These are phyloP conservation scores for Tenthredo livida DNA, from an alignment of 2,888 invertebrate species.

Conservation along the genomic window DNA sequence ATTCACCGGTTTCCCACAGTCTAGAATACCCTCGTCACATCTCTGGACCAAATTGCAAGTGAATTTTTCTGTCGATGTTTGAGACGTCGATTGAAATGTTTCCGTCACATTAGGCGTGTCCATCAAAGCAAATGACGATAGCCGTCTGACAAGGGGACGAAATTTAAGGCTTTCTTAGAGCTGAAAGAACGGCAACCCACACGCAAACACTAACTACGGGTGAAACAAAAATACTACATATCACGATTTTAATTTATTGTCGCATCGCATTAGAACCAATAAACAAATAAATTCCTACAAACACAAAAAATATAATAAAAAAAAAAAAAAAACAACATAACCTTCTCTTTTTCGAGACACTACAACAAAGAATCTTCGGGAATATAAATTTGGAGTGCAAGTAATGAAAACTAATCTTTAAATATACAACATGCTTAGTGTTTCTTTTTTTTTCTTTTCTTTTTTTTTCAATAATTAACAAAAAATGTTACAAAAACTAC, in stretches of 20 bases:
- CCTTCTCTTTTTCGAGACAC: background rate
- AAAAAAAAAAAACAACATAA: background rate
- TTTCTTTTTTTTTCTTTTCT: too few relatives aligned
- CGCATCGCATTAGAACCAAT: background rate
- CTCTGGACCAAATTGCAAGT: conserved; percentile 70
- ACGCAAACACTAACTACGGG: conserved; percentile 77
- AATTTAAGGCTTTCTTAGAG: conserved; percentile 75
- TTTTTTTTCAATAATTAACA: background rate
- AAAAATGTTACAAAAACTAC: background rate
- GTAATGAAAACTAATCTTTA: background rate
- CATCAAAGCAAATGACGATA: conserved; percentile 74
- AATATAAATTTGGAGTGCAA: background rate
- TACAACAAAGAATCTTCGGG: background rate
- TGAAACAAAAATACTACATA: conserved; percentile 74
- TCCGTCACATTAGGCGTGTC: conserved; percentile 71
- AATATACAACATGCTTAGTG: background rate
- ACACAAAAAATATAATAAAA: too few relatives aligned
- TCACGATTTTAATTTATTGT: conserved; percentile 58
- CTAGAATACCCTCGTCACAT: conserved; percentile 84
- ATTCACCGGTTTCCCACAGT: conserved; percentile 92
- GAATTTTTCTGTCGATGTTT: conserved; percentile 66
- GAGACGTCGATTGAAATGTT: conserved; percentile 62
- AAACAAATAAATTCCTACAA: background rate
- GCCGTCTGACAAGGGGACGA: conserved; percentile 75
- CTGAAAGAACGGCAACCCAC: conserved; percentile 76